phyloP scores from a whole-genome alignment of 2,113 vertebrate species.

The Alligator mississippiensis region DNA sequence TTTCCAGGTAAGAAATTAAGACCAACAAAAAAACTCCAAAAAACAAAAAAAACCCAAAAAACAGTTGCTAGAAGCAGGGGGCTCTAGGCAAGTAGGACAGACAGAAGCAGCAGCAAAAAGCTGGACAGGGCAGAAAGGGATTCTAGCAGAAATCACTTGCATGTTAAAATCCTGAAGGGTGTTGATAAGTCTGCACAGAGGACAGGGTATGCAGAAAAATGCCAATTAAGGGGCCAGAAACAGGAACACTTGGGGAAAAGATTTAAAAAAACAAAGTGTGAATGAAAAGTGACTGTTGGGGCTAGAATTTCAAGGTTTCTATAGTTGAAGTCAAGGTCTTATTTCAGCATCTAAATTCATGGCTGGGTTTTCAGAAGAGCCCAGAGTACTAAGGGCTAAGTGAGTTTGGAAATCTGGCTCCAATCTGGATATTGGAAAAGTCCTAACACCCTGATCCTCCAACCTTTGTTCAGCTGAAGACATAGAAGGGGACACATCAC shows the following conservation, averaged over 20 bases:
- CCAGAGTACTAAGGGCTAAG: rapidly evolving
- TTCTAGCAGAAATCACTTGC: background rate
- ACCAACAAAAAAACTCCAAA: background rate
- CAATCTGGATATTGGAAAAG: rapidly evolving
- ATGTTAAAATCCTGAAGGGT: background rate
- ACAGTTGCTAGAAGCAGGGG: background rate
- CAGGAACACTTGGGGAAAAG: background rate
- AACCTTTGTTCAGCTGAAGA: rapidly evolving
- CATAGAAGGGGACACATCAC: rapidly evolving
- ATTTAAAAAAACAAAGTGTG: background rate
- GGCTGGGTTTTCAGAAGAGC: background rate
- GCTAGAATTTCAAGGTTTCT: rapidly evolving
- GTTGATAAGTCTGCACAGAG: background rate
- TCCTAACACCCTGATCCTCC: rapidly evolving
- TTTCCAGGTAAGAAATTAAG: constrained; percentile 66
- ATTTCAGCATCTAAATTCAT: background rate
- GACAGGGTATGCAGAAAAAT: background rate
- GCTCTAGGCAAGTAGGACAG: background rate
- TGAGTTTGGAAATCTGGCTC: rapidly evolving
- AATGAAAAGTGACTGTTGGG: background rate
- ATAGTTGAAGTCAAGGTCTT: background rate
- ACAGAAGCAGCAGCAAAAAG: background rate
- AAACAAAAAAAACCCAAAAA: too few relatives aligned
- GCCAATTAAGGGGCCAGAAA: background rate
- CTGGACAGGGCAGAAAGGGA: background rate